Percentiles rank a stretch among this genome's conserved stretches.
Conservation (phyloP, 2,113 vertebrate genomes). For the Pangasianodon gigas region DNA sequence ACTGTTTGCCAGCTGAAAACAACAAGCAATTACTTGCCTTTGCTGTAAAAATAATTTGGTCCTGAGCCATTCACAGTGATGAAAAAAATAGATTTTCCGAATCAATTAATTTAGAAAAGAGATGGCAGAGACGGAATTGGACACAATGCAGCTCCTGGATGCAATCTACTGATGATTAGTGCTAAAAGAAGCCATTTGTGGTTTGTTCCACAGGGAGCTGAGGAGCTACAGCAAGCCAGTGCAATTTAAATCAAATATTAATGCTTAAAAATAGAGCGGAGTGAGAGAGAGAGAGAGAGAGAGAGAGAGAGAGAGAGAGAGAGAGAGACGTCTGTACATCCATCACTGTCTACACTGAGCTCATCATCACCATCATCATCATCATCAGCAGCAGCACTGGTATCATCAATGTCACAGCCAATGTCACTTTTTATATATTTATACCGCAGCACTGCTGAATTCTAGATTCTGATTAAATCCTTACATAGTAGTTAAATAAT, state of each 20-base stretch:
- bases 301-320: neutral
- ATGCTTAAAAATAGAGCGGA: neutral
- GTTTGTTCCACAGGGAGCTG: neutral
- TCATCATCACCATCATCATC: conserved; percentile 19
- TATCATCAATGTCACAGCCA: conserved; percentile 26
- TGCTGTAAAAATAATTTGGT: conserved; percentile 48
- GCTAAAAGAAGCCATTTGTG: conserved; percentile 37
- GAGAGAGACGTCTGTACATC: neutral
- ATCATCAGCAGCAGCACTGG: conserved; percentile 3
- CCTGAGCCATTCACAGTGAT: conserved; percentile 37
- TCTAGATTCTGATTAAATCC: neutral
- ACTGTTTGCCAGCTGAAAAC: conserved; percentile 57
- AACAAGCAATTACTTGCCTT: conserved; percentile 53
- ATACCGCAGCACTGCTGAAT: neutral
- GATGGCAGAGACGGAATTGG: conserved; percentile 38
- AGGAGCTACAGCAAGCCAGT: neutral
- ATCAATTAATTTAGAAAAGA: conserved; percentile 62
- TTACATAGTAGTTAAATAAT: neutral
- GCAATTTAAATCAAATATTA: neutral
- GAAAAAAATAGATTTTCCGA: conserved; percentile 57
- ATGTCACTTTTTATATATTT: neutral
- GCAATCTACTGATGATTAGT: conserved; percentile 29
- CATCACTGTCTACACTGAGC: neutral
- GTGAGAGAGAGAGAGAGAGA: no score
- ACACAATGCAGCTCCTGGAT: conserved; percentile 15